phyloP scores from a whole-genome alignment of 2,888 invertebrate species.

The Halocaridina rubra region DNA sequence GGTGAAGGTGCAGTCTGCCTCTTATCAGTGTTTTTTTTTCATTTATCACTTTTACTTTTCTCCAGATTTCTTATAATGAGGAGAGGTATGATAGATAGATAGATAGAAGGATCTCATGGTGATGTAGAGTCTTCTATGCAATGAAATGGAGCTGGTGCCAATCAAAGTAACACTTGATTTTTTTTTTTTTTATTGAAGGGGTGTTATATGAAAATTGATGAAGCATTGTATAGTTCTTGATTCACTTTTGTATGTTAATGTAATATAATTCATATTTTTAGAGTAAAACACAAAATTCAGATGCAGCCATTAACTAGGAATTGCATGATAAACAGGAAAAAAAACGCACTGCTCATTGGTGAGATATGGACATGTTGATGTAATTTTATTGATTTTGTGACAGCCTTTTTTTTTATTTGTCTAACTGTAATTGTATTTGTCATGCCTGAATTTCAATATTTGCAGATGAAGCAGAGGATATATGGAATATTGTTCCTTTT shows the following conservation, averaged over 20 bases:
- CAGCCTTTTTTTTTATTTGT: conserved; percentile 17
- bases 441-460: too few species aligned
- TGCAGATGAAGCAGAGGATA: conserved; percentile 5
- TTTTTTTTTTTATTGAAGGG: neutral
- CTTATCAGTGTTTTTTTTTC: neutral
- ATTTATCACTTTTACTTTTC: neutral
- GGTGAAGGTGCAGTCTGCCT: neutral
- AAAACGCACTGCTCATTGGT: conserved; percentile 53
- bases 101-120: neutral
- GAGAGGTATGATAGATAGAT: neutral
- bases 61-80: neutral
- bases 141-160: neutral
- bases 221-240: conserved; percentile 2
- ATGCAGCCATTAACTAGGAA: neutral
- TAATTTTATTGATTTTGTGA: conserved; percentile 21
- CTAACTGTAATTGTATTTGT: too few species aligned
- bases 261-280: neutral
- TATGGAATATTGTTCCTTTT: conserved; percentile 20
- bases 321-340: neutral
- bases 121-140: neutral
- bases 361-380: conserved; percentile 46
- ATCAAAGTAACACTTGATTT: too few species aligned
- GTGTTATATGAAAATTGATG: neutral
- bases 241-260: conserved; percentile 1
- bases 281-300: neutral